Base-by-base conservation (phyloP, 2,888 invertebrate species). In the Deilephila elpenor region DNA sequence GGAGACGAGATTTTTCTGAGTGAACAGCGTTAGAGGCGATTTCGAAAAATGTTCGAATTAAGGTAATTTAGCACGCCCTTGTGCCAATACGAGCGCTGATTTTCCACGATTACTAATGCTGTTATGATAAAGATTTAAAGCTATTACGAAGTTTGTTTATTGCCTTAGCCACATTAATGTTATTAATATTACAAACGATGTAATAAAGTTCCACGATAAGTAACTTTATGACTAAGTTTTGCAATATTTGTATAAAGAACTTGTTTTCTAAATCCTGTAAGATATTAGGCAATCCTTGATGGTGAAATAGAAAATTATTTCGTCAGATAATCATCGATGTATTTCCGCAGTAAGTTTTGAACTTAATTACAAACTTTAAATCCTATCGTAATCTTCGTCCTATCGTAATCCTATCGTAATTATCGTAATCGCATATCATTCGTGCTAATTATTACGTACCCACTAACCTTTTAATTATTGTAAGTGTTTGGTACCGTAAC, bases 1-100 rank as follows among this genome's bases (percentile, higher is more conserved):
- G 78, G 78, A 83, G 78, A 83, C 80, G 81, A 82, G 81, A 84
- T 82, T 83, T 83, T 83, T 82, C 80, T 79, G 76, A 79, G 80
- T 76, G 76, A 76, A 78, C 78, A 77, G 73, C 74, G 78, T 80
- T 82, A 81, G 79, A 75, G 77, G 73, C 75, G 78, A 77, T 75
- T 78, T 74, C 78, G 76, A 74, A 70, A 74, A 74, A 74, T 75
- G 73, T 70, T 70, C 61, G 74, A 75, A 74, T 79, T 73, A 77
- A 77, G 71, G 75, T 75, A 71, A 78, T 73, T 70, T 75, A 71
- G 60, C 51, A 76, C 32, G 44, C 29, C 37, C 37, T 73, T 74
- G 51, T 59, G 32, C 56, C 44, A 67, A 74, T 51, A 19, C 56
- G 59, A 64, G 51, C 32, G 53, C 51, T 59, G 44, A 51, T 61